Evolutionary conservation across 1,140 invertebrate species (phyloP), one percentile per base, ranked within the genome.

Genomic region (Pinna nobilis): DNA sequence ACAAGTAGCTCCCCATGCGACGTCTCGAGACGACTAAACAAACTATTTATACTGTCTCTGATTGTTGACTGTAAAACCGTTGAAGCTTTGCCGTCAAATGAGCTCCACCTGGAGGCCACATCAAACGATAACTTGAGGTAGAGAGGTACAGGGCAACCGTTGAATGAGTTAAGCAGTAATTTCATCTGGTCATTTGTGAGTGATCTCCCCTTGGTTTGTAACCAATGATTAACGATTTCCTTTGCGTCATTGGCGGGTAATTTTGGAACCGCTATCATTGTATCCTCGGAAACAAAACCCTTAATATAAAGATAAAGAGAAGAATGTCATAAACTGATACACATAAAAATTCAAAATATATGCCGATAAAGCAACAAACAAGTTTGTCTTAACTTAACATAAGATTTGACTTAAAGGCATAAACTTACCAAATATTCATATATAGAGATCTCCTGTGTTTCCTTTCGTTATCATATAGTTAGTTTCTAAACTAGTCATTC

Each of bases 41-140:
- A 59, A 28, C 53, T 68, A 61, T 82, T 80, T 32, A 88, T 86
- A 53, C 81, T 81, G 0, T 74, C 67, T 5, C 81, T 74, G 3
- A 87, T 78, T 3, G 84, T 84, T 5, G 60, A 63, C 53, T 86
- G 68, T 9, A 87, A 61, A n/a, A 78, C 69, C 11, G 78, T 80
- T 51, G 77, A 57, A 25, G 69, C 65, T 4, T 55, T 35, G 0
- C 71, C 39, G 1, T 73, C 64, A 68, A 78, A 87, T 6, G 85
- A 87, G 13, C 70, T 71, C 87, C 87, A 88, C 3, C 74, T 65
- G 32, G 77, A 78, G 2, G 84, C 82, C 53, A 84, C 81, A 35
- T 87, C 84, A 65, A 87, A 81, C 7, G 83, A 82, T 13, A 88
- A 68, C 60, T 83, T 85, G 3, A 87, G 80, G 59, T 82, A 88